Conservation (phyloP, 2,888 invertebrate genomes). For the Caenorhabditis virilis region DNA sequence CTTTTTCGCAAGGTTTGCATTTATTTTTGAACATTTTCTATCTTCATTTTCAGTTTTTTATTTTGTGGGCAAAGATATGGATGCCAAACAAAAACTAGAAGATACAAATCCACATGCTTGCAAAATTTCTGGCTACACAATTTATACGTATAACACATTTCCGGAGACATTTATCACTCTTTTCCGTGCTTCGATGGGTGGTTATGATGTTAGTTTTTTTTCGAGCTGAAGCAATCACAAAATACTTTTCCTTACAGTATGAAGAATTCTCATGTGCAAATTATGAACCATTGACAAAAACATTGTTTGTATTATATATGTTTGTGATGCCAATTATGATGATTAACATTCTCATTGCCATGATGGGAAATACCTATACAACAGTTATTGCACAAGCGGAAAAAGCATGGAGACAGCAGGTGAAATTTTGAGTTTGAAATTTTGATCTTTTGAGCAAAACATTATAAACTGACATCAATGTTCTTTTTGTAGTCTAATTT, state of each 20-base stretch:
- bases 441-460: no score
- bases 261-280: constrained; percentile 86
- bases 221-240: not conserved
- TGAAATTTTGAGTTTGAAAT: no score
- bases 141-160: constrained; percentile 75
- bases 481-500: no score
- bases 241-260: constrained; percentile 77
- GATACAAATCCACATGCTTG: constrained; percentile 55
- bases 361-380: constrained; percentile 99
- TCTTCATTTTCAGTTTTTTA: constrained; percentile 70
- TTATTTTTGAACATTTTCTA: not conserved
- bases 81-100: constrained; percentile 60
- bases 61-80: constrained; percentile 84
- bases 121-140: constrained; percentile 65
- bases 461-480: no score
- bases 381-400: constrained; percentile 97
- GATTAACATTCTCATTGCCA: constrained; percentile 96
- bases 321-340: constrained; percentile 93
- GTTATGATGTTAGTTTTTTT: constrained; percentile 83
- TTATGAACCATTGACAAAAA: constrained; percentile 88
- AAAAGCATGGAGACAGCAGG: constrained; percentile 97
- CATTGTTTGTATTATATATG: constrained; percentile 96
- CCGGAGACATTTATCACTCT: constrained; percentile 94
- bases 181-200: constrained; percentile 95
- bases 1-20: constrained; percentile 87